Evolutionary conservation across 1,140 invertebrate species (phyloP), one percentile per base, ranked within the genome.

Genomic region (Pygmarrhopalites habei): DNA sequence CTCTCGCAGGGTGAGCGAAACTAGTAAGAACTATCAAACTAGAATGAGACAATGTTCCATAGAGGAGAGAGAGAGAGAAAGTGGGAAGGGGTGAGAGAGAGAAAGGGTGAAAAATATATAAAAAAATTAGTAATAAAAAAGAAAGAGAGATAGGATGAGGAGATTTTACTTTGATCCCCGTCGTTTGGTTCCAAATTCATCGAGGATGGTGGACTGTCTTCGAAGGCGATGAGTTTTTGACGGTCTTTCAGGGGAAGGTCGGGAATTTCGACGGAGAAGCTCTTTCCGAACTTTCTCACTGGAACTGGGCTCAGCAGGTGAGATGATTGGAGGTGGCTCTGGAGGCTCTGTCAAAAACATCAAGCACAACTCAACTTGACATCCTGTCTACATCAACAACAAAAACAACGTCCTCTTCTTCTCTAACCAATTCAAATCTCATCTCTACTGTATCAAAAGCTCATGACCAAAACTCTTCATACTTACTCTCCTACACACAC

Each of bases 161-260:
- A n/a, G 15, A 35, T 28, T 58, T 64, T 71, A 71, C 69, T 71
- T 71, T 64, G 69, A 71, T 65, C 69, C 69, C 23, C 69, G 65
- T 66, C 69, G 49, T 55, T 71, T 71, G 17, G 73, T 71, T 55
- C 68, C 67, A 44, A 72, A 71, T 75, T 93, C 90, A 75, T 93
- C 90, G 74, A 90, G 89, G 44, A 90, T 87, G 4, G 90, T 91
- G 12, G 88, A 87, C 78, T 93, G 90, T 43, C 90, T 79, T 70
- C 87, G 86, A 49, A 92, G 77, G 53, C 89, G 80, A 61, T 55
- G 86, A 10, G 83, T 79, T 81, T 77, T 39, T 78, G 80, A 59
- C 82, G 85, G 39, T 81, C 77, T 39, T 78, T 81, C 60, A 82
- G 85, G 41, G 84, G 87, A 76, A 84, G 81, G 79, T 60, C 85